A percentile compares a stretch with the other conserved stretches of the same genome.
Evolutionary conservation across 2,113 vertebrate genomes (phyloP).

Genomic region (Baryphthengus martii): DNA sequence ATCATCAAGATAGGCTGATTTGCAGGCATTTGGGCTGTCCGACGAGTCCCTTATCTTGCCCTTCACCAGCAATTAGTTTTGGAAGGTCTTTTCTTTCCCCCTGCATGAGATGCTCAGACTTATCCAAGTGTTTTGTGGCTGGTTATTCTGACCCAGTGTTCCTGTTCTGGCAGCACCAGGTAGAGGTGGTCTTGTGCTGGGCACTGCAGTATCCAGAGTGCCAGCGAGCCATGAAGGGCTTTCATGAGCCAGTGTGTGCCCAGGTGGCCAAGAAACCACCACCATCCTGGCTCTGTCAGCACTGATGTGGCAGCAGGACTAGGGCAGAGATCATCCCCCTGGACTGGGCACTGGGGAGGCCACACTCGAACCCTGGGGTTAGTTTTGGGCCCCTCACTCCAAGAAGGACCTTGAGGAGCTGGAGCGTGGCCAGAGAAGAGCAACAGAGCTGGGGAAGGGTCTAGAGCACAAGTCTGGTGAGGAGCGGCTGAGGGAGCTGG

Average conservation of each 20-base stretch:
- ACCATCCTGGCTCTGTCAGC: not conserved
- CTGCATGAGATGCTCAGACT: not conserved
- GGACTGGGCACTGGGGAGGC: no score
- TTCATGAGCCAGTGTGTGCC: no score
- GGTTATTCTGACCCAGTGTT: not conserved
- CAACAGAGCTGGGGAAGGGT: no score
- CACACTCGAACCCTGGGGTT: no score
- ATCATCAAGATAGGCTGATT: not conserved
- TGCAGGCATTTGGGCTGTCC: not conserved
- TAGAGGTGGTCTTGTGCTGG: not conserved
- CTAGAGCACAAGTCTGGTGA: no score
- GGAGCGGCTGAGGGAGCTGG: no score
- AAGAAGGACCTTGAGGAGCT: no score
- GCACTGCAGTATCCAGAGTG: rapidly evolving
- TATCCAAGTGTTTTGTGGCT: not conserved
- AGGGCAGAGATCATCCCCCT: no score
- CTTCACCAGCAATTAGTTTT: not conserved
- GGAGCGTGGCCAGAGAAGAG: no score
- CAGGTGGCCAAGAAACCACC: not conserved
- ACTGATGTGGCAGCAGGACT: not conserved
- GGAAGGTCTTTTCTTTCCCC: not conserved
- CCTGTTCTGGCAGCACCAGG: not conserved
- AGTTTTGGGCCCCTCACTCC: no score
- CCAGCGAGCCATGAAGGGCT: not conserved
- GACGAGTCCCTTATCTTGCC: not conserved